phyloP scores from a whole-genome alignment of 1,140 invertebrate species.

The Bicyclus anynana region DNA sequence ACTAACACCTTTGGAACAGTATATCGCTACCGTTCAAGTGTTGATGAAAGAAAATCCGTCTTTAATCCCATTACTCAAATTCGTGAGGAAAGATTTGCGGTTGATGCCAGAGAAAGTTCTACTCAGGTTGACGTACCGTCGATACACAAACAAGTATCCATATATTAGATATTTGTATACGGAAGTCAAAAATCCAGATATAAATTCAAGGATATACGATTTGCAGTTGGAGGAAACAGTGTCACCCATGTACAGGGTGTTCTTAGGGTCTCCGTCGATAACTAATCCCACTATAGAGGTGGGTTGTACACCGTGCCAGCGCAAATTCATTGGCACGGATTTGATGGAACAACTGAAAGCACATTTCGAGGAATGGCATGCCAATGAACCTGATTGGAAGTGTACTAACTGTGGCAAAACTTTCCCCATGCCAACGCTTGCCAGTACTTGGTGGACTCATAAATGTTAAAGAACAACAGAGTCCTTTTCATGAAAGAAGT shows the following conservation, averaged over 20 bases:
- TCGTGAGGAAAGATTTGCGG: constrained; percentile 34
- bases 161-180: constrained; percentile 47
- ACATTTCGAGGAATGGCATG: constrained; percentile 36
- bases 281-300: constrained; percentile 17
- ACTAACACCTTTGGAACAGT: background rate
- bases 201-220: constrained; percentile 33
- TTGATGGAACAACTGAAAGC: constrained; percentile 10
- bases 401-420: constrained; percentile 35
- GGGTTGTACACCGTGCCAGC: constrained; percentile 29
- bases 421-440: constrained; percentile 31
- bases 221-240: constrained; percentile 49
- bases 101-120: constrained; percentile 3
- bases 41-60: background rate
- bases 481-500: too few relatives aligned
- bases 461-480: too few relatives aligned
- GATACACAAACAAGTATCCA: constrained; percentile 34
- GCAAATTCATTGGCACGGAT: constrained; percentile 13
- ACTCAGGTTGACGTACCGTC: constrained; percentile 25
- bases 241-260: constrained; percentile 26
- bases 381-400: constrained; percentile 34
- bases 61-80: background rate
- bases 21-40: background rate
- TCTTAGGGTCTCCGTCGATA: background rate
- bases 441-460: constrained; percentile 40
- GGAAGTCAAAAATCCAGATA: constrained; percentile 15